Evolutionary conservation across 2,797 vertebrate species (phyloP).

Genomic region (Etheostoma nigrum): DNA sequence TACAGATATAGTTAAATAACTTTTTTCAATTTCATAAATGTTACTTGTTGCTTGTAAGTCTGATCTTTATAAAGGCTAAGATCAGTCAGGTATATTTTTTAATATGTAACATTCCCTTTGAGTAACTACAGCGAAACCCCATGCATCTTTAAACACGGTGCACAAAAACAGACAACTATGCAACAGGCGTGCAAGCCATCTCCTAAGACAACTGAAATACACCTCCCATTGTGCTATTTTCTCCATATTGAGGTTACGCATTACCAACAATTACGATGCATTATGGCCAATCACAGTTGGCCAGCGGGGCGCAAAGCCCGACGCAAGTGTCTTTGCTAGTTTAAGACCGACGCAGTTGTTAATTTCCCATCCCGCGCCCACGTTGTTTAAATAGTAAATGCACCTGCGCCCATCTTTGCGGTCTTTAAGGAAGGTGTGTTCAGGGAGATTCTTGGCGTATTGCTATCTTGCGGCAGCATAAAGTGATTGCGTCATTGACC

Average conservation of each 20-base stretch:
- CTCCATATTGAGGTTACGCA: not conserved
- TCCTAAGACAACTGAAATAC: slow-evolving; percentile 7
- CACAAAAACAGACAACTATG: slow-evolving; percentile 1
- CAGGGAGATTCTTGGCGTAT: too few relatives aligned
- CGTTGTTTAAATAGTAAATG: too few relatives aligned
- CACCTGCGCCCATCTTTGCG: too few relatives aligned
- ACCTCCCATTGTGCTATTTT: not conserved
- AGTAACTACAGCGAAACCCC: not conserved
- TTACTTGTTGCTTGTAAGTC: not conserved
- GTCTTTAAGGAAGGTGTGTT: too few relatives aligned
- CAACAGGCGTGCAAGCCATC: not conserved
- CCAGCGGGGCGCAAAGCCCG: too few relatives aligned
- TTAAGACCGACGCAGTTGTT: too few relatives aligned
- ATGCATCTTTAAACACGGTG: not conserved
- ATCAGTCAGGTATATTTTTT: not conserved
- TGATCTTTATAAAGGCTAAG: slow-evolving; percentile 3
- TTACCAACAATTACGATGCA: not conserved
- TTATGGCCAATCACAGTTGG: not conserved
- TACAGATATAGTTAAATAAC: not conserved
- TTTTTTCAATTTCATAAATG: not conserved
- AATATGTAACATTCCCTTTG: not conserved
- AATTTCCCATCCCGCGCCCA: too few relatives aligned
- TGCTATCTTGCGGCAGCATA: too few relatives aligned
- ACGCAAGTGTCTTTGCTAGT: too few relatives aligned
- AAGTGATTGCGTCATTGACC: too few relatives aligned